A percentile compares a stretch with the other conserved stretches of the same genome.
These are phyloP conservation scores for Theristicus caerulescens DNA, from an alignment of 2,113 vertebrate species.

Conservation along the genomic window DNA sequence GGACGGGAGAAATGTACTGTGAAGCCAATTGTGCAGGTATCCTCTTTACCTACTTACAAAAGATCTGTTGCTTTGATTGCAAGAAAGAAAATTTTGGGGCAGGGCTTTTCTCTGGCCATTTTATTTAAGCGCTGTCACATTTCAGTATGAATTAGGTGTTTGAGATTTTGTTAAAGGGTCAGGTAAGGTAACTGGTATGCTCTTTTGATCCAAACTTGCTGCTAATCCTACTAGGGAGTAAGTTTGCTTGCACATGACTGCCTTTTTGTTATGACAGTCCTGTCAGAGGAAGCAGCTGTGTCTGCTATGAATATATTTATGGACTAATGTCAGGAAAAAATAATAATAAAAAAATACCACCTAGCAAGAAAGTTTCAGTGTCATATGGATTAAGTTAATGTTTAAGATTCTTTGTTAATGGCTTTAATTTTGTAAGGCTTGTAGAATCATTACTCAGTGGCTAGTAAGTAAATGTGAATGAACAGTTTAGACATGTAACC, in stretches of 20 bases:
- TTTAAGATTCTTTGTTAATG: not conserved
- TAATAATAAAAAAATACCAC: not conserved
- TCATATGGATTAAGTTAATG: not conserved
- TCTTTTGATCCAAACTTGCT: not conserved
- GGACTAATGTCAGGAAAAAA: not conserved
- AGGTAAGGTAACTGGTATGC: not conserved
- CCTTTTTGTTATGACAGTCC: not conserved
- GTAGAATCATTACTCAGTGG: not conserved
- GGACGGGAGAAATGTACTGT: conserved; percentile 16
- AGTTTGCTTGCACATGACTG: not conserved
- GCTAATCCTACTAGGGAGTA: not conserved
- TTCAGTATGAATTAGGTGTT: not conserved
- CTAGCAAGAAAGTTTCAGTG: not conserved
- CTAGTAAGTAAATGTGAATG: not conserved
- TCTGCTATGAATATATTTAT: not conserved
- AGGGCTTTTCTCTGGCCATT: not conserved
- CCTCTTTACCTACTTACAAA: conserved; percentile 22
- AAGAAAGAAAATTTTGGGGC: not conserved
- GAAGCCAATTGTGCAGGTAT: conserved; percentile 25
- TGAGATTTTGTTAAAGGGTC: not conserved
- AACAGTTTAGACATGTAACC: not conserved
- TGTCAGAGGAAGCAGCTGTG: not conserved
- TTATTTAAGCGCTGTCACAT: not conserved
- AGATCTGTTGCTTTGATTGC: not conserved
- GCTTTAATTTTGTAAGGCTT: not conserved